phyloP scores from a whole-genome alignment of 2,797 vertebrate genomes.

The Petrocephalus schoutedeni region DNA sequence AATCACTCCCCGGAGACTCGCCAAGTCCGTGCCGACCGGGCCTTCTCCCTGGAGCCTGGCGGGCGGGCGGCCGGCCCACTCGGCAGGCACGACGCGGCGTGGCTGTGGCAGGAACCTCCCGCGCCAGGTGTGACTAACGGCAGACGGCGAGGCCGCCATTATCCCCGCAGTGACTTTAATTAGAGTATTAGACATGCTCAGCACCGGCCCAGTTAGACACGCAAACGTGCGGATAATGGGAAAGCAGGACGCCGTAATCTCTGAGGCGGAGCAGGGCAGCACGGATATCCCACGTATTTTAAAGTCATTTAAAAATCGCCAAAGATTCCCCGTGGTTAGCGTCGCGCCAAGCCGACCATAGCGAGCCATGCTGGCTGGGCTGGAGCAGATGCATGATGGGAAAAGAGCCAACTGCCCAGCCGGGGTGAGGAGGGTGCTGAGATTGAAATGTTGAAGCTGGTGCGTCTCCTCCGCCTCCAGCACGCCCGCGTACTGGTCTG shows the following conservation, averaged over 20 bases:
- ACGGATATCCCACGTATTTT: slow-evolving; percentile 29
- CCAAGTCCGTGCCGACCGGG: background rate
- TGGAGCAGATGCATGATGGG: background rate
- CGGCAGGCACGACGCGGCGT: background rate
- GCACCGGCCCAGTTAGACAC: slow-evolving; percentile 58
- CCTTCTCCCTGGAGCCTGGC: background rate
- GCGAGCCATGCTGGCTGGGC: slow-evolving; percentile 37
- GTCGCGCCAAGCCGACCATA: slow-evolving; percentile 46
- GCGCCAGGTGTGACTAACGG: slow-evolving; percentile 71
- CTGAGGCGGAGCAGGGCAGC: background rate
- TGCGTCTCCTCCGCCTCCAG: background rate
- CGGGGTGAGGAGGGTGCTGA: background rate
- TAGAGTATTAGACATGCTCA: slow-evolving; percentile 67
- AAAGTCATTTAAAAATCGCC: slow-evolving; percentile 55
- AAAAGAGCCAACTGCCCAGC: background rate
- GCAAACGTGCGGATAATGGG: slow-evolving; percentile 46
- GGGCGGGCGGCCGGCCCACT: background rate
- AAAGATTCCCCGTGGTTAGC: slow-evolving; percentile 46
- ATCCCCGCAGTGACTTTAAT: slow-evolving; percentile 69
- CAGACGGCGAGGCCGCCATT: slow-evolving; percentile 62
- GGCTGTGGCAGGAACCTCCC: slow-evolving; percentile 55
- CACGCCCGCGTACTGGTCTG: background rate
- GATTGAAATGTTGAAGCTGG: background rate
- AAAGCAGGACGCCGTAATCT: slow-evolving; percentile 46
- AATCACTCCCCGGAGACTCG: background rate